A percentile compares a stretch with the other conserved stretches of the same genome.
phyloP scores from a whole-genome alignment of 2,888 invertebrate species.

The Lottia gigantea region DNA sequence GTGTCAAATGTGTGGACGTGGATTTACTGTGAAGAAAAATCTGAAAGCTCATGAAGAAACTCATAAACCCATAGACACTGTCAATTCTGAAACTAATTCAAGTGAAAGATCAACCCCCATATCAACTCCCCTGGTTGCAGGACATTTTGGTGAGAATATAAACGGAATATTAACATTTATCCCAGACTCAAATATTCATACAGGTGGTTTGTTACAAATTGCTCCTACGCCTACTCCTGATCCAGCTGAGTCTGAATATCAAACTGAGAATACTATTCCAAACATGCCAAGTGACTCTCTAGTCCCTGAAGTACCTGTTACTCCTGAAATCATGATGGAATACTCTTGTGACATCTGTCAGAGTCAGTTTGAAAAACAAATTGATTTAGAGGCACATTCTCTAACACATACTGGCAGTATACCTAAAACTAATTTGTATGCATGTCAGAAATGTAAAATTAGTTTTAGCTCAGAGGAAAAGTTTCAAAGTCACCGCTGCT shows the following conservation, averaged over 20 bases:
- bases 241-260: background rate
- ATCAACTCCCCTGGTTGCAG: background rate
- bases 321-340: background rate
- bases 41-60: constrained; percentile 7
- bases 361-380: constrained; percentile 9
- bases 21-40: constrained; percentile 5
- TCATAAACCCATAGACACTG: background rate
- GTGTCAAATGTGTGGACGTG: constrained; percentile 4
- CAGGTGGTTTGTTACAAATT: background rate
- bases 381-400: constrained; percentile 10
- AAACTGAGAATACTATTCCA: background rate
- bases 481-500: background rate
- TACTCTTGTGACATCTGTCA: background rate
- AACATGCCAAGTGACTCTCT: background rate
- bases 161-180: constrained; percentile 4
- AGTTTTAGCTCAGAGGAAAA: constrained; percentile 1
- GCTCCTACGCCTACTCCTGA: background rate
- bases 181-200: background rate
- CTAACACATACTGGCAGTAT: constrained; percentile 2
- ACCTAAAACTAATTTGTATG: constrained; percentile 1
- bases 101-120: constrained; percentile 3
- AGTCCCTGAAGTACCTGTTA: background rate
- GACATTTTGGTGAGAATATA: constrained; percentile 10
- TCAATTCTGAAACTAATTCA: constrained; percentile 3
- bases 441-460: constrained; percentile 1